These are phyloP conservation scores for Habrosyne pyritoides DNA, from an alignment of 2,888 invertebrate genomes.

Conservation along the genomic window DNA sequence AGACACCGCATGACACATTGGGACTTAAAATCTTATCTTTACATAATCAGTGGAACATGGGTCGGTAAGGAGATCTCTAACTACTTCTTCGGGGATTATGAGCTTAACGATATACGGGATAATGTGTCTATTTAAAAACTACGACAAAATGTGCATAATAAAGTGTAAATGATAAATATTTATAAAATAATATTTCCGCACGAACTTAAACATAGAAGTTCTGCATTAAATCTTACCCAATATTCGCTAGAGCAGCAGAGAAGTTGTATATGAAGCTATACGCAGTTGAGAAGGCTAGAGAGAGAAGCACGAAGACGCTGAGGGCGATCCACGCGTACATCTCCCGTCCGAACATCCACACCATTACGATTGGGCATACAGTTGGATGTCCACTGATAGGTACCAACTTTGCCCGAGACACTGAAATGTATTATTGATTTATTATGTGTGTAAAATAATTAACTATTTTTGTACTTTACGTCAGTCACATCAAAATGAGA, in stretches of 20 bases:
- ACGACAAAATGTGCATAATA: too few relatives aligned
- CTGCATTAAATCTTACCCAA: constrained; percentile 52
- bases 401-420: constrained; percentile 61
- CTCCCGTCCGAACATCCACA: constrained; percentile 48
- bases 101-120: too few relatives aligned
- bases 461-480: too few relatives aligned
- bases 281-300: constrained; percentile 42
- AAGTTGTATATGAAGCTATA: constrained; percentile 61
- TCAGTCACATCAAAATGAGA: too few relatives aligned
- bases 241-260: constrained; percentile 53
- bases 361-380: constrained; percentile 51
- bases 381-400: constrained; percentile 59
- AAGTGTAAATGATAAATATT: too few relatives aligned
- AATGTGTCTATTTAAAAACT: too few relatives aligned
- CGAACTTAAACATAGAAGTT: constrained; percentile 11
- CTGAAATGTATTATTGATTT: constrained; percentile 37
- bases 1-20: too few relatives aligned
- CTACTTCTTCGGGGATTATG: too few relatives aligned
- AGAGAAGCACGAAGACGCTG: constrained; percentile 31
- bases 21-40: too few relatives aligned
- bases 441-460: too few relatives aligned
- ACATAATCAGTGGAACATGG: too few relatives aligned
- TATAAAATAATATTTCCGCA: not conserved
- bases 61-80: too few relatives aligned
- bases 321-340: constrained; percentile 44